Conservation (phyloP, 2,797 vertebrate genomes). For the Avahi laniger region DNA sequence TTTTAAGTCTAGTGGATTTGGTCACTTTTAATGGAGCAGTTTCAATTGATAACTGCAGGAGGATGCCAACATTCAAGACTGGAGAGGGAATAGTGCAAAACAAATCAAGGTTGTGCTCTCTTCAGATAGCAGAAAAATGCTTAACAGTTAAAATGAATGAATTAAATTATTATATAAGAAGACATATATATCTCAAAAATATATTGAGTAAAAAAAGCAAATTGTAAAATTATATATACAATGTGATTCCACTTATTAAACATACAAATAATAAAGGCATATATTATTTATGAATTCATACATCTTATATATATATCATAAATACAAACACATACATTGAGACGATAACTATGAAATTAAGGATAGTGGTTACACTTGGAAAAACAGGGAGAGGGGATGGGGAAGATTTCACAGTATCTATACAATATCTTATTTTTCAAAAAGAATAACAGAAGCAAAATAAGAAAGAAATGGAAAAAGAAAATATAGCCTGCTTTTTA, state of each 20-base stretch:
- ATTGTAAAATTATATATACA: neutral
- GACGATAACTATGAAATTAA: neutral
- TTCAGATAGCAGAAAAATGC: neutral
- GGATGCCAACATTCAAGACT: neutral
- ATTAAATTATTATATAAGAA: constrained; percentile 10
- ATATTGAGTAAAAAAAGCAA: neutral
- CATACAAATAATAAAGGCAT: neutral
- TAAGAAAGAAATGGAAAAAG: neutral
- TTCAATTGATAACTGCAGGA: neutral
- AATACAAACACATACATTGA: neutral
- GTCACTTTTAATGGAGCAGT: neutral
- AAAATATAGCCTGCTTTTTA: neutral
- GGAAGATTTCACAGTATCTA: neutral
- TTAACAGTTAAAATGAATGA: constrained; percentile 26
- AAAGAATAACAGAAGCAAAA: neutral
- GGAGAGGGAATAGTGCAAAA: neutral
- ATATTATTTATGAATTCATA: neutral
- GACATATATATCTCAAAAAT: neutral
- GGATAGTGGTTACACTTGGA: neutral
- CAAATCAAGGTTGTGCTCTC: neutral
- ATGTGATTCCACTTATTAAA: neutral
- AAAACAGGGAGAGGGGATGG: neutral
- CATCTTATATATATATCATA: neutral
- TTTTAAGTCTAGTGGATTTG: neutral
- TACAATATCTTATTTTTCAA: neutral